Evolutionary conservation across 2,797 vertebrate genomes (phyloP), one percentile per base, ranked within the genome.

Genomic region (Arctocebus calabarensis): DNA sequence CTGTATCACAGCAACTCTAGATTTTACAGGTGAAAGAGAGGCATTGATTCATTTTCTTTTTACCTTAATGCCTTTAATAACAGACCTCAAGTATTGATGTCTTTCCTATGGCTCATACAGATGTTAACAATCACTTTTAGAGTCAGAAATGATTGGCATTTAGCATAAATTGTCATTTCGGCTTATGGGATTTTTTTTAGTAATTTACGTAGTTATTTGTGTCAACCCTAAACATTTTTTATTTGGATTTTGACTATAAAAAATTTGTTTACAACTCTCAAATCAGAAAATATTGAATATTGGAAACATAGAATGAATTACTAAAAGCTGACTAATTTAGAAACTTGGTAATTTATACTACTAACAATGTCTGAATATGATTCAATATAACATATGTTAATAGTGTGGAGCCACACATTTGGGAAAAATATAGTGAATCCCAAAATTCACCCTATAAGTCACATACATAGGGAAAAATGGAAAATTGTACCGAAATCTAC

Each of bases 41-140:
- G 23, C 92, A 17, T 97, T 97, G 93, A 97, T 94, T 98, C 96
- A 71, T 43, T 94, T 96, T 97, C 57, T 95, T 96, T 95, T 97
- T 96, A 97, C 84, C 97, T 97, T 90, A 97, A 19, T 97, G 87
- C 90, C 57, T 98, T 96, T 55, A 97, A 94, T 96, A 96, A 97
- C 96, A 94, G 85, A 77, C 85, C n/a, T n/a, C 85, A 96, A 91
- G 75, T 92, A 96, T 94, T 97, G 97, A 97, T 97, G 90, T 85
- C 71, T 92, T 93, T 92, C 75, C 85, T 66, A 77, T 95, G 92
- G 97, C 87, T 86, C 97, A 59, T 87, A 68, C 23, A 94, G 71
- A 70, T 29, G 74, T 95, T 97, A 97, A 94, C 79, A 95, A 86
- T 64, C 79, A 81, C 90, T 98, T 97, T 98, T 78, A 92, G 75